These are phyloP conservation scores for Hemichromis elongatus DNA, from an alignment of 2,113 vertebrate genomes.

Conservation along the genomic window DNA sequence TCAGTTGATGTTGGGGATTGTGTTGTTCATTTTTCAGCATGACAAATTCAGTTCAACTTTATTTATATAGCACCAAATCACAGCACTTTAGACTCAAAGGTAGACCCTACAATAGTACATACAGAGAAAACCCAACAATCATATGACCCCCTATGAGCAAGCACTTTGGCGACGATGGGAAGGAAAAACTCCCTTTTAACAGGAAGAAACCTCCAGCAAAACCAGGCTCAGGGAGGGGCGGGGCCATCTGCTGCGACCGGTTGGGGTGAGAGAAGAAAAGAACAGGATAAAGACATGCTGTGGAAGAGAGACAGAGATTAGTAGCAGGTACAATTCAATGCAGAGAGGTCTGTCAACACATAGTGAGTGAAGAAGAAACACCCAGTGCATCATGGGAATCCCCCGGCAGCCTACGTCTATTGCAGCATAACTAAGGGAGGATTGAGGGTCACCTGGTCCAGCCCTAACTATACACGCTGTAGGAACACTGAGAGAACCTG, in stretches of 20 bases:
- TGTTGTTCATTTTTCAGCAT: too few species aligned
- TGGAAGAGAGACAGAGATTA: background rate
- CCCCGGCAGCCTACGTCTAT: accelerated
- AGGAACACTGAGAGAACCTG: background rate
- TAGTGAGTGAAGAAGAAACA: background rate
- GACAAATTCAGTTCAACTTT: too few species aligned
- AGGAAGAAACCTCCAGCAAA: too few species aligned
- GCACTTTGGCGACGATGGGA: too few species aligned
- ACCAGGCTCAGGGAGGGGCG: background rate
- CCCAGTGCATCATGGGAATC: background rate
- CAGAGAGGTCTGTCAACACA: accelerated
- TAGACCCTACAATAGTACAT: too few species aligned
- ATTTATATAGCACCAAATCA: too few species aligned
- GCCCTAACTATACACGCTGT: background rate
- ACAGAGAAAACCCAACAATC: too few species aligned
- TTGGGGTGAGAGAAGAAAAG: background rate
- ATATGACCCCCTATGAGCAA: too few species aligned
- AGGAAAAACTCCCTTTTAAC: too few species aligned
- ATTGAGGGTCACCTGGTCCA: background rate
- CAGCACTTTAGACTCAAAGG: too few species aligned
- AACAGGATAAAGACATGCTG: background rate
- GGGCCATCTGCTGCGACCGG: background rate
- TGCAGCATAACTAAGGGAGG: background rate
- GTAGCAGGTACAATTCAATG: accelerated
- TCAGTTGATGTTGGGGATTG: too few species aligned